A percentile compares a stretch with the other conserved stretches of the same genome.
These are phyloP conservation scores for Euschistus heros DNA, from an alignment of 1,140 invertebrate species.

Conservation along the genomic window DNA sequence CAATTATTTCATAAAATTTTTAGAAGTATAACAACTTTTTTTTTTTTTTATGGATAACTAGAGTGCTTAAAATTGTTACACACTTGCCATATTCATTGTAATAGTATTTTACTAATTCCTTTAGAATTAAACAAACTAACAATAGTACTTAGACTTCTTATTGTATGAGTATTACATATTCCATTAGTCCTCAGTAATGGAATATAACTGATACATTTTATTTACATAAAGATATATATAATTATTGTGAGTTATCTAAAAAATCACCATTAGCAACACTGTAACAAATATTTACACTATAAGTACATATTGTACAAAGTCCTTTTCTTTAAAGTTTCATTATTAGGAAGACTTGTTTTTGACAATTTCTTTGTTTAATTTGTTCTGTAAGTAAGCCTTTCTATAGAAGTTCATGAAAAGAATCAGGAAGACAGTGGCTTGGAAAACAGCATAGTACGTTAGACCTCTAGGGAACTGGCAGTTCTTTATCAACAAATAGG, in stretches of 20 bases:
- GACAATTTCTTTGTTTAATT: background rate
- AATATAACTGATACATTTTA: background rate
- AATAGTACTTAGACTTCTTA: too few species aligned
- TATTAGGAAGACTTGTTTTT: background rate
- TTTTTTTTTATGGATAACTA: too few species aligned
- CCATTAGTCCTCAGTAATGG: too few species aligned
- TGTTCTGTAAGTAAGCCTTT: constrained; percentile 38
- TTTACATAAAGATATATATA: background rate
- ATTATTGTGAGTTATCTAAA: background rate
- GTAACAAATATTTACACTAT: background rate
- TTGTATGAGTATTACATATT: too few species aligned
- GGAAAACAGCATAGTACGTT: constrained; percentile 36
- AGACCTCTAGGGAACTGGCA: constrained; percentile 33
- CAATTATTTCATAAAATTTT: too few species aligned
- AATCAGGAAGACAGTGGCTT: constrained; percentile 31
- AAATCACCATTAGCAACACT: background rate
- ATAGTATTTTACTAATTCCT: too few species aligned
- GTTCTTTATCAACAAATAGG: constrained; percentile 29
- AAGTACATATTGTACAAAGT: too few species aligned
- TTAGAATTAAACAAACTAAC: too few species aligned
- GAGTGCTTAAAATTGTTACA: too few species aligned
- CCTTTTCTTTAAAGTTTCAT: too few species aligned
- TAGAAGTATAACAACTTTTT: too few species aligned
- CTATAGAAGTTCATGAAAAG: constrained; percentile 35
- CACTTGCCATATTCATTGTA: too few species aligned